Conservation (phyloP, 2,113 vertebrate genomes). For the Apteryx mantelli region DNA sequence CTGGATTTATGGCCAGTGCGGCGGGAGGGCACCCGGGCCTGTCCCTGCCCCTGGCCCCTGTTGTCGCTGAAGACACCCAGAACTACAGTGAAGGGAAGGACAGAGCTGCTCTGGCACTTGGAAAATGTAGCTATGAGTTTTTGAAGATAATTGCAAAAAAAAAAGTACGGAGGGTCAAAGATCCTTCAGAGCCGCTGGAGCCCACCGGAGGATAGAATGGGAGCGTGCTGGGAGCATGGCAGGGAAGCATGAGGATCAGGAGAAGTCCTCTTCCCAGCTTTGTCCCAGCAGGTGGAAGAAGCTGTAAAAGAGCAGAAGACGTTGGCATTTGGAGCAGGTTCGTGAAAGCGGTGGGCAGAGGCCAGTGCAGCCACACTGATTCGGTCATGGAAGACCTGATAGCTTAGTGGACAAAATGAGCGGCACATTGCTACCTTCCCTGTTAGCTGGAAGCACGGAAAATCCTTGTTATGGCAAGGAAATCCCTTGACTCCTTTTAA, state of each 20-base stretch:
- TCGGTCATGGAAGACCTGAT: not conserved
- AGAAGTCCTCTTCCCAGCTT: slow-evolving; percentile 6
- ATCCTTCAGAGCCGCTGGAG: not conserved
- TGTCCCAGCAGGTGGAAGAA: not conserved
- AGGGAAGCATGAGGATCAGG: not conserved
- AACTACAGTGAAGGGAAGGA: not conserved
- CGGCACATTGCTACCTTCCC: not conserved
- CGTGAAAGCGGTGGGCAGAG: not conserved
- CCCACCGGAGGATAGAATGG: not conserved
- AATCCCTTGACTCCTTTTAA: not conserved
- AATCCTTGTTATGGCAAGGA: not conserved
- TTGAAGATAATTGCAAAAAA: not conserved
- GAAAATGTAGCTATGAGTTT: not conserved
- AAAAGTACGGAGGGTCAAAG: not conserved
- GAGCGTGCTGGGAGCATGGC: not conserved
- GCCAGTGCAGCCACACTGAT: not conserved
- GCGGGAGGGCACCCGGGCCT: rapidly evolving
- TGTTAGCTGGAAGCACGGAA: not conserved
- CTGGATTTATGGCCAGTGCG: not conserved
- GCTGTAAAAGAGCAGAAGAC: not conserved
- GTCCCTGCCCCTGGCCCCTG: not conserved
- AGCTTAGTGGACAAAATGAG: not conserved
- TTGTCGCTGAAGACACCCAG: not conserved
- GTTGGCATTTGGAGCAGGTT: not conserved
- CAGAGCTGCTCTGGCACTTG: not conserved